A percentile compares a stretch with the other conserved stretches of the same genome.
Evolutionary conservation across 2,888 invertebrate genomes (phyloP).

Genomic region (Macrophya alboannulata): DNA sequence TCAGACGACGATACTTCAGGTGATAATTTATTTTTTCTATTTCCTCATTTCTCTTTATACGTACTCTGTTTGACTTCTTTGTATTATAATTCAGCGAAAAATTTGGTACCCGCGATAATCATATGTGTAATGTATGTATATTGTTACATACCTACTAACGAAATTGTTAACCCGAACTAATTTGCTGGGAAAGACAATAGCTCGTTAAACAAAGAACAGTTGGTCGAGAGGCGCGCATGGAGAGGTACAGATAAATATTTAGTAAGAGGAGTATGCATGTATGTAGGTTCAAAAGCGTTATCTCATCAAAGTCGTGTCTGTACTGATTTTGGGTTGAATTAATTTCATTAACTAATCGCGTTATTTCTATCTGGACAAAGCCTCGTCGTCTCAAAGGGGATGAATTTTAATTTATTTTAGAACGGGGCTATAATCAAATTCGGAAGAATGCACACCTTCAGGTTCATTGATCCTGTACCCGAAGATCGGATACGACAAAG

Average conservation of each 20-base stretch:
- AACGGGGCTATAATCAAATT: constrained; percentile 93
- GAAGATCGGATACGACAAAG: constrained; percentile 90
- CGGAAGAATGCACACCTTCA: constrained; percentile 92
- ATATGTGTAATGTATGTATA: too few species aligned
- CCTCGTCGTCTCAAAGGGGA: background rate
- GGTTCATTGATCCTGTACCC: constrained; percentile 91
- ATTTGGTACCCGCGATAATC: constrained; percentile 29
- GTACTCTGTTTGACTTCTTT: background rate
- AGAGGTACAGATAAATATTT: constrained; percentile 39
- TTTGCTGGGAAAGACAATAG: constrained; percentile 43
- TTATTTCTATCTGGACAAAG: background rate
- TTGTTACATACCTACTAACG: background rate
- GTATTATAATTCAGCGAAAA: background rate
- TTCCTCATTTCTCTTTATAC: constrained; percentile 26
- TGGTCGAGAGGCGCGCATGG: constrained; percentile 34
- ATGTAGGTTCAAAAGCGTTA: background rate
- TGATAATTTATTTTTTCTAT: constrained; percentile 72
- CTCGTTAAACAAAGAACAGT: constrained; percentile 48
- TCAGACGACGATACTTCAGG: constrained; percentile 96
- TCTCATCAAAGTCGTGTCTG: background rate
- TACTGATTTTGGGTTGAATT: background rate
- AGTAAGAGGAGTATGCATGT: background rate
- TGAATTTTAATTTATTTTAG: constrained; percentile 77
- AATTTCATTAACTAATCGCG: background rate
- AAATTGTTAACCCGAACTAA: constrained; percentile 49